These are phyloP conservation scores for Zoroaster sp. DNA, from an alignment of 53 echinoderm and acorn worm genomes.

Conservation along the genomic window DNA sequence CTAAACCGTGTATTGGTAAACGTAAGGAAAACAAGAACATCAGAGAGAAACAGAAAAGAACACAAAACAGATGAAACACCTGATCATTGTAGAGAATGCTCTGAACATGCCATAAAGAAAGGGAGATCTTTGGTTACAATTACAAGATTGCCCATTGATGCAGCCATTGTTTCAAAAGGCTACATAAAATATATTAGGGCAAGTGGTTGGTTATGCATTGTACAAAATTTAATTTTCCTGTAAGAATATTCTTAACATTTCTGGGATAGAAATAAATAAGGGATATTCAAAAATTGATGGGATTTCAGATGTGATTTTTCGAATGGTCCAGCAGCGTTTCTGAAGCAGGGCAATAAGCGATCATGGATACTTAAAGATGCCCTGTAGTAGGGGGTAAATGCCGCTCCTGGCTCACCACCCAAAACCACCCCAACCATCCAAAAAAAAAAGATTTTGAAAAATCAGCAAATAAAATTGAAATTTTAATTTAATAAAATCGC, in stretches of 20 bases:
- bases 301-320: background rate
- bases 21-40: slow-evolving; percentile 8
- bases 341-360: background rate
- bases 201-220: slow-evolving; percentile 1
- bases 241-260: background rate
- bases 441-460: too few relatives aligned
- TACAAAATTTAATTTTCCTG: background rate
- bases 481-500: too few relatives aligned
- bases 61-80: background rate
- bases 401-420: too few relatives aligned
- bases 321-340: background rate
- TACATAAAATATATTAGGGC: slow-evolving; percentile 1
- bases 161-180: slow-evolving; percentile 5
- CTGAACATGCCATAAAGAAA: background rate
- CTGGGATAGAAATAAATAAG: slow-evolving; percentile 13
- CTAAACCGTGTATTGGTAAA: background rate
- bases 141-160: background rate
- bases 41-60: slow-evolving; percentile 17
- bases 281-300: background rate
- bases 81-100: slow-evolving; percentile 1
- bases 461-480: too few relatives aligned
- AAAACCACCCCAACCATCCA: too few relatives aligned
- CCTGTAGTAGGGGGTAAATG: too few relatives aligned
- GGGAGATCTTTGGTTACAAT: background rate
- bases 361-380: slow-evolving; percentile 4